Conservation (phyloP, 2,797 vertebrate species). For the Bradypus variegatus region DNA sequence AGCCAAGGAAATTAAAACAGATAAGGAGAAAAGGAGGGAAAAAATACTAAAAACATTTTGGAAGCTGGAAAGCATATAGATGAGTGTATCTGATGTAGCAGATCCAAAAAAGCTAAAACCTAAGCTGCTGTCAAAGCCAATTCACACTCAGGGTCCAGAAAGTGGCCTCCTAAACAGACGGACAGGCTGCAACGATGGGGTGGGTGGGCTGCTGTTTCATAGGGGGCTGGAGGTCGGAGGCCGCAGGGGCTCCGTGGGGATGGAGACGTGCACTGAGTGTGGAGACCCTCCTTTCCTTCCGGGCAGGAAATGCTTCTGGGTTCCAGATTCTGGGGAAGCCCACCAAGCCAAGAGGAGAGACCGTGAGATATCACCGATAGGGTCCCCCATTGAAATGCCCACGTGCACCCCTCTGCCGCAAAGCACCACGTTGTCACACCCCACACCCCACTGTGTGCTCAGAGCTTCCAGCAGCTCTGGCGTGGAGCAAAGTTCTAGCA, state of each 20-base stretch:
- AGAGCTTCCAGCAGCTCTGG: not conserved
- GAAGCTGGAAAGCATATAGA: rapidly evolving
- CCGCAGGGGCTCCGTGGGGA: not conserved
- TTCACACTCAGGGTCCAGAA: not conserved
- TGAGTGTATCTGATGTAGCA: rapidly evolving
- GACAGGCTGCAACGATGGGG: not conserved
- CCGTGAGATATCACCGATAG: rapidly evolving
- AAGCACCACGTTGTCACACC: not conserved
- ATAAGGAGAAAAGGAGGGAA: not conserved
- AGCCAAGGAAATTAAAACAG: no score
- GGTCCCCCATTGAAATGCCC: rapidly evolving
- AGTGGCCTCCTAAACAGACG: no score
- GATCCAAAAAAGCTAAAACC: not conserved
- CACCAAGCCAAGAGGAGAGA: not conserved
- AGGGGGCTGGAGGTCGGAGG: rapidly evolving
- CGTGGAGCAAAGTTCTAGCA: not conserved
- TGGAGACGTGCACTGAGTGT: not conserved
- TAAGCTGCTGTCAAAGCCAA: rapidly evolving
- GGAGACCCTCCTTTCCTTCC: not conserved
- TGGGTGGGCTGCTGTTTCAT: not conserved
- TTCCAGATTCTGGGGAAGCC: not conserved
- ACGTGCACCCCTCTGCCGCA: rapidly evolving
- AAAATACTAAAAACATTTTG: rapidly evolving
- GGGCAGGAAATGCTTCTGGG: not conserved
- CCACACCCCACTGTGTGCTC: no score